Evolutionary conservation across 1,140 invertebrate genomes (phyloP).

Genomic region (Calosoma granatense): DNA sequence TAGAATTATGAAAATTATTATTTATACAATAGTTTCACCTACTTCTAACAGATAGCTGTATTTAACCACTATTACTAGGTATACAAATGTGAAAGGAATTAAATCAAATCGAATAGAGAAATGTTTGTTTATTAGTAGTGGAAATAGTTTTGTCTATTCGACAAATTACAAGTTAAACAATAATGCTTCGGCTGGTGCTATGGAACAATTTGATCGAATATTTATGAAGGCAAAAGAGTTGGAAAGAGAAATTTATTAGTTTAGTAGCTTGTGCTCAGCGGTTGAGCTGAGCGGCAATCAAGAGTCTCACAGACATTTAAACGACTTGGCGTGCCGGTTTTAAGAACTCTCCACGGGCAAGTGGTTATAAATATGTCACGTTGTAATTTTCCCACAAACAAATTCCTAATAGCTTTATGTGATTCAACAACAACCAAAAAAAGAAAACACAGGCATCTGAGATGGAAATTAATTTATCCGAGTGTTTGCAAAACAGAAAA

Average conservation of each 20-base stretch:
- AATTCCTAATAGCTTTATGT: not conserved
- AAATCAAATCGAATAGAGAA: not conserved
- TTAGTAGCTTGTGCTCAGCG: not conserved
- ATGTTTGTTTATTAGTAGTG: not conserved
- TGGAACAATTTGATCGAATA: not conserved
- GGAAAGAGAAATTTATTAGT: not conserved
- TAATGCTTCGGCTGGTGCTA: too few species aligned
- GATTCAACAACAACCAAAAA: not conserved
- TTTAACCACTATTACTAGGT: not conserved
- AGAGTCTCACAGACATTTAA: not conserved
- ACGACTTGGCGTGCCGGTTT: not conserved
- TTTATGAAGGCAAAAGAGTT: not conserved
- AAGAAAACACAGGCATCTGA: too few species aligned
- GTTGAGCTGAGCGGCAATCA: too few species aligned
- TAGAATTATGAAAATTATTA: not conserved
- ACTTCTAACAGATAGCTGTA: not conserved
- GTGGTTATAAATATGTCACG: conserved; percentile 6
- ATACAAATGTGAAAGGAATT: not conserved
- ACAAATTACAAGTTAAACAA: not conserved
- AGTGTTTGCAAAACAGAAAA: not conserved
- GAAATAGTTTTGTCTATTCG: not conserved
- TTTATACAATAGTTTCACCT: not conserved
- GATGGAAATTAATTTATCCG: too few species aligned
- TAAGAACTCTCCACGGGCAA: not conserved
- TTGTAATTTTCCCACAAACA: conserved; percentile 3